Percentiles rank a stretch among this genome's conserved stretches.
Evolutionary conservation across 2,888 invertebrate genomes (phyloP).

Genomic region (Tetrapedia diversipes): DNA sequence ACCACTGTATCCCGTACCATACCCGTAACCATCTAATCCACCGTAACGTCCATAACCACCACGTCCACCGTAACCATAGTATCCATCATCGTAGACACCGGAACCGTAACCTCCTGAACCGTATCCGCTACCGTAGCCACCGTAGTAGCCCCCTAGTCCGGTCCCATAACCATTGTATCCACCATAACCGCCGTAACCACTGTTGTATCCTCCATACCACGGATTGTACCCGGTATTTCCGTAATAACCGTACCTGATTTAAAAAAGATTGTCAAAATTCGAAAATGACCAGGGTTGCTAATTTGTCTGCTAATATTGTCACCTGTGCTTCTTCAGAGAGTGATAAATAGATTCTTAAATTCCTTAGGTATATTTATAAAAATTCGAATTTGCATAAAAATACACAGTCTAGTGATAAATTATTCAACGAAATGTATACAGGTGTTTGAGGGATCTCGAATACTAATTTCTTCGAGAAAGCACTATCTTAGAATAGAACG

Average conservation of each 20-base stretch:
- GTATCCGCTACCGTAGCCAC: constrained; percentile 50
- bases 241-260: constrained; percentile 66
- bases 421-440: too few relatives aligned
- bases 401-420: too few relatives aligned
- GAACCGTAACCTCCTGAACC: constrained; percentile 48
- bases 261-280: constrained; percentile 19
- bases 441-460: too few relatives aligned
- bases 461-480: too few relatives aligned
- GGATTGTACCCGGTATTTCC: too few relatives aligned
- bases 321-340: background rate
- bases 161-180: constrained; percentile 47
- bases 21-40: constrained; percentile 62
- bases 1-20: constrained; percentile 83
- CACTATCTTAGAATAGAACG: too few relatives aligned
- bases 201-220: constrained; percentile 49
- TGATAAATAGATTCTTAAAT: too few relatives aligned
- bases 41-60: constrained; percentile 62
- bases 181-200: constrained; percentile 47
- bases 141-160: constrained; percentile 37
- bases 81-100: constrained; percentile 60
- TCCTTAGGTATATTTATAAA: too few relatives aligned
- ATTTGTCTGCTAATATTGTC: too few relatives aligned
- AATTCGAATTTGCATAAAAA: too few relatives aligned
- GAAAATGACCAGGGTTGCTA: too few relatives aligned
- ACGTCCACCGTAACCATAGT: constrained; percentile 54